Percentiles rank a stretch among this genome's conserved stretches.
These are phyloP conservation scores for Priocnemis perturbator DNA, from an alignment of 2,888 invertebrate species.

Conservation along the genomic window DNA sequence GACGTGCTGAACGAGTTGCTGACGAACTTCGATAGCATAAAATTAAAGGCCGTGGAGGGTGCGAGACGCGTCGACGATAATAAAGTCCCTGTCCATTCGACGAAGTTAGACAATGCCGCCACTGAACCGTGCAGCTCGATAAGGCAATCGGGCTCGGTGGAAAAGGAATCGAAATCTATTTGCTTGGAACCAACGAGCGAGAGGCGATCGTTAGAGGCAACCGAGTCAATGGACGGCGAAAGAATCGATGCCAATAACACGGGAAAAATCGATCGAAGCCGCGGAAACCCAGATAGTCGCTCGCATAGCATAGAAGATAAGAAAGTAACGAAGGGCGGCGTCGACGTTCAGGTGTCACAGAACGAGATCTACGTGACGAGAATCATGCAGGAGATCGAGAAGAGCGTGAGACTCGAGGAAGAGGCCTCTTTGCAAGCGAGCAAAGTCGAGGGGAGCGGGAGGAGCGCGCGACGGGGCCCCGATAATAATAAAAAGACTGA, in stretches of 20 bases:
- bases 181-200: conserved; percentile 15
- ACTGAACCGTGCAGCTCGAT: conserved; percentile 3
- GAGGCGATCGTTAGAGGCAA: conserved; percentile 35
- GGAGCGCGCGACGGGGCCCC: background rate
- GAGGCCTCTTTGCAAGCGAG: background rate
- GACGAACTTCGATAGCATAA: conserved; percentile 66
- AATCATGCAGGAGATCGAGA: background rate
- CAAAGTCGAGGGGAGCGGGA: background rate
- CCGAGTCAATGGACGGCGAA: background rate
- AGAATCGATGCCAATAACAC: too few relatives aligned
- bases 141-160: conserved; percentile 20
- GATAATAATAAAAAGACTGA: background rate
- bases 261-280: background rate
- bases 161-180: conserved; percentile 13
- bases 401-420: background rate
- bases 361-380: background rate
- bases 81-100: background rate
- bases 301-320: background rate
- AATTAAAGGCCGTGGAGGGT: conserved; percentile 58
- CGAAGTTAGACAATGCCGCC: background rate
- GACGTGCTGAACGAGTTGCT: conserved; percentile 69
- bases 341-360: background rate
- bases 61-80: conserved; percentile 15
- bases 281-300: too few relatives aligned
- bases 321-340: background rate